Conservation (phyloP, 2,797 vertebrate species). For the Delichon dasypus region DNA sequence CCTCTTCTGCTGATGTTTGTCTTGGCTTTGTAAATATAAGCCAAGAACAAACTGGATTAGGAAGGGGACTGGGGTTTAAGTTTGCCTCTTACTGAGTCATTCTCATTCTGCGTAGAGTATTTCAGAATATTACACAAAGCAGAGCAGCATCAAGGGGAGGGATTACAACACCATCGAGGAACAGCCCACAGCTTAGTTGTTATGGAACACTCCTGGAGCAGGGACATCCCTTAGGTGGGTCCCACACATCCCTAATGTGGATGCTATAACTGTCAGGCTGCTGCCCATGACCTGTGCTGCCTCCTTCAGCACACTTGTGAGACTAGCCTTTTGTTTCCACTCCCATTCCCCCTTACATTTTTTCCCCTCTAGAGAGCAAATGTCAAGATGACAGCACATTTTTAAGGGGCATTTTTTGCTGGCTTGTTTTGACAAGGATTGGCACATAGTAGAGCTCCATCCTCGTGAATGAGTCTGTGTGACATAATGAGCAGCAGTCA, state of each 20-base stretch:
- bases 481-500: not conserved
- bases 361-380: not conserved
- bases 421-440: constrained; percentile 16
- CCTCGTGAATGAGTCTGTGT: not conserved
- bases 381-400: constrained; percentile 7
- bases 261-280: not conserved
- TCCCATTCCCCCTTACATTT: not conserved
- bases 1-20: not conserved
- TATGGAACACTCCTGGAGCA: not conserved
- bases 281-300: fast-evolving
- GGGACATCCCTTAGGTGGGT: not conserved
- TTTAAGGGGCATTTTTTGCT: constrained; percentile 6
- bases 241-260: not conserved
- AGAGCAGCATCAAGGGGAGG: not conserved
- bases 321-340: not conserved
- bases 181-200: not conserved
- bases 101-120: not conserved
- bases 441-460: not conserved
- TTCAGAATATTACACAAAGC: not conserved
- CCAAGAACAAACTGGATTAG: not conserved
- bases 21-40: not conserved
- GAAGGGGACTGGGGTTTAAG: not conserved
- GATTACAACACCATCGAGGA: not conserved
- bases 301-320: not conserved
- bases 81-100: not conserved